Evolutionary conservation across 1,140 invertebrate genomes (phyloP), one percentile per base, ranked within the genome.

Genomic region (Nylanderia fulva): DNA sequence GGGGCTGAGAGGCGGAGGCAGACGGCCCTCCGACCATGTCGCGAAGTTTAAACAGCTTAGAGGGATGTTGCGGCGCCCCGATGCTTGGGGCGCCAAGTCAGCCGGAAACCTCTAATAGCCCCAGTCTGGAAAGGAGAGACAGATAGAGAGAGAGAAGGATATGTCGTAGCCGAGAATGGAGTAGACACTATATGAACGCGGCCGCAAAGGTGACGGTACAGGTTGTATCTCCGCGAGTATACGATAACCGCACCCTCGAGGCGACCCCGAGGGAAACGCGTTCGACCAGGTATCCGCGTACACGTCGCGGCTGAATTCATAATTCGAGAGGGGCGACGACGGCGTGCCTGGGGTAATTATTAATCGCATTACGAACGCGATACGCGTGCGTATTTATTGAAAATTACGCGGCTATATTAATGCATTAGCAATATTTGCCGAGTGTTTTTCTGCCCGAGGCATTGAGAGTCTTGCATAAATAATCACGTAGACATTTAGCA

Each of bases 71-170:
- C 88, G 92, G 90, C 88, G 82, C 61, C 87, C 60, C 86, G 87
- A 87, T 85, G 85, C 88, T 86, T 85, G 88, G 91, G 90, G 90
- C 88, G 92, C 84, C 90, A 91, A 93, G 92, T 94, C 92, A 93
- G 88, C 89, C 87, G 91, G 90, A 94, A 94, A 94, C 93, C 93
- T 93, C 93, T 93, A 94, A 94, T 93, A 92, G 92, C 88, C 88
- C 64, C 68, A n/a, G 85, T 89, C 85, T 82, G 68, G 45, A 71
- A 83, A 75, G 60, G 88, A 85, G 86, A 77, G 48, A 56, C 56
- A 71, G 54, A 61, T 29, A 39, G 42, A 54, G 29, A 33, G 29
- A 33, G 29, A 36, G 66, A 64, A 27, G 27, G 52, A 54, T n/a
- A n/a, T 11, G 58, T 15, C 21, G 42, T 61, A 63, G 39, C 5